Evolutionary conservation across 2,113 vertebrate species (phyloP).

Genomic region (Clarias gariepinus): DNA sequence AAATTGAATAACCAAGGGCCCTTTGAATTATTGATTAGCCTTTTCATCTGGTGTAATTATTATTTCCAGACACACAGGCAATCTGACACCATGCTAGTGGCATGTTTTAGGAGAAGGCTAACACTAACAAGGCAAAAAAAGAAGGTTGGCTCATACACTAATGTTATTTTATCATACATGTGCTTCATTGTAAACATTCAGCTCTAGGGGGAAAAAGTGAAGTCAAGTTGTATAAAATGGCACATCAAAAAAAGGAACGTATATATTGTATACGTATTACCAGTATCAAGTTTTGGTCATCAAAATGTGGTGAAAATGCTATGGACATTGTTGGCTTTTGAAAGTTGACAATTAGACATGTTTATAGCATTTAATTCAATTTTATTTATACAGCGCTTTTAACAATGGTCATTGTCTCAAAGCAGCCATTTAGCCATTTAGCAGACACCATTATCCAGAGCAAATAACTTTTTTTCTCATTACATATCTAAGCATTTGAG

Average conservation of each 20-base stretch:
- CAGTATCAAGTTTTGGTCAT: not conserved
- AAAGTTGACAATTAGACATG: too few relatives aligned
- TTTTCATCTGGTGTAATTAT: constrained; percentile 37
- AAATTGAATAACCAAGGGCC: constrained; percentile 16
- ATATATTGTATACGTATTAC: not conserved
- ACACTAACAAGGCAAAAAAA: not conserved
- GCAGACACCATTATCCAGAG: too few relatives aligned
- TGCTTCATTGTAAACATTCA: not conserved
- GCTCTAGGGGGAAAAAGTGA: not conserved
- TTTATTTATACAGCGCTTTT: too few relatives aligned
- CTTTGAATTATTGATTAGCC: constrained; percentile 46
- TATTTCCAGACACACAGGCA: constrained; percentile 16
- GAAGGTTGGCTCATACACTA: not conserved
- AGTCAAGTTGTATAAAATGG: too few relatives aligned
- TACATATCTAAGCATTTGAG: too few relatives aligned
- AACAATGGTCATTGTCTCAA: too few relatives aligned
- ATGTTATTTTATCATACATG: too few relatives aligned
- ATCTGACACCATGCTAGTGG: not conserved
- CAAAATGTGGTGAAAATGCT: too few relatives aligned
- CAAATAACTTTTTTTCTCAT: too few relatives aligned
- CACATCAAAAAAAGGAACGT: not conserved
- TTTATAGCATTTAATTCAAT: too few relatives aligned
- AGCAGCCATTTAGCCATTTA: too few relatives aligned
- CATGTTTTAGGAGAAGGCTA: not conserved
- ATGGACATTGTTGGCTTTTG: too few relatives aligned